Evolutionary conservation across 1,140 invertebrate species (phyloP).

Genomic region (Harlomillsia oculata): DNA sequence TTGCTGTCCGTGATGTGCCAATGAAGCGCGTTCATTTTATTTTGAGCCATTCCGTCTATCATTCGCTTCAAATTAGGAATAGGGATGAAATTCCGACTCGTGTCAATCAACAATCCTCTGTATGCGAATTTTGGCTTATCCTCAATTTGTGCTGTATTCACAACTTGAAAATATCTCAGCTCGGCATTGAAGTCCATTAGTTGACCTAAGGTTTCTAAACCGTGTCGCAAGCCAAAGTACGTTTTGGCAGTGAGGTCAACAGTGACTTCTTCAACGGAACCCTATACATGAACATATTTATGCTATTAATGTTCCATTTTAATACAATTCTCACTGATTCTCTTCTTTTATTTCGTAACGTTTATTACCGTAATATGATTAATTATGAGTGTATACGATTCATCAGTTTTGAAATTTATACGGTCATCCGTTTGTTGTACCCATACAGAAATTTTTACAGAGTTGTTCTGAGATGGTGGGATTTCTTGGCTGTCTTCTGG

Average conservation of each 20-base stretch:
- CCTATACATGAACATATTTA: no score
- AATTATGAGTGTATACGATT: slow-evolving; percentile 56
- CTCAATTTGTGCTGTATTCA: slow-evolving; percentile 17
- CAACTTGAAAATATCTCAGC: slow-evolving; percentile 15
- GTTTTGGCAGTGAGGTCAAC: slow-evolving; percentile 47
- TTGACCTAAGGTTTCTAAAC: slow-evolving; percentile 65
- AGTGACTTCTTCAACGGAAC: not conserved
- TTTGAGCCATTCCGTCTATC: slow-evolving; percentile 63
- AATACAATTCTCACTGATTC: not conserved
- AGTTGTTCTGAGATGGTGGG: not conserved
- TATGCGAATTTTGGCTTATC: slow-evolving; percentile 29
- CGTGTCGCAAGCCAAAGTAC: slow-evolving; percentile 66
- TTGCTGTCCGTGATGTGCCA: slow-evolving; percentile 77
- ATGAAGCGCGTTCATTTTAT: slow-evolving; percentile 74
- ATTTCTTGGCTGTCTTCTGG: not conserved
- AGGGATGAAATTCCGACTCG: slow-evolving; percentile 63
- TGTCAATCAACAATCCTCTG: slow-evolving; percentile 61
- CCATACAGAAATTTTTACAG: not conserved
- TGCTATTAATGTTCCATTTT: no score
- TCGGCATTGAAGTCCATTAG: slow-evolving; percentile 46
- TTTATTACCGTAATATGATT: not conserved
- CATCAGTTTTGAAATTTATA: slow-evolving; percentile 54
- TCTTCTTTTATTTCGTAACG: not conserved
- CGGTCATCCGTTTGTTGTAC: not conserved
- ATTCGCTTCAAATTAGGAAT: slow-evolving; percentile 57